A percentile compares a stretch with the other conserved stretches of the same genome.
Evolutionary conservation across 2,113 vertebrate genomes (phyloP).

Genomic region (Apteryx mantelli): DNA sequence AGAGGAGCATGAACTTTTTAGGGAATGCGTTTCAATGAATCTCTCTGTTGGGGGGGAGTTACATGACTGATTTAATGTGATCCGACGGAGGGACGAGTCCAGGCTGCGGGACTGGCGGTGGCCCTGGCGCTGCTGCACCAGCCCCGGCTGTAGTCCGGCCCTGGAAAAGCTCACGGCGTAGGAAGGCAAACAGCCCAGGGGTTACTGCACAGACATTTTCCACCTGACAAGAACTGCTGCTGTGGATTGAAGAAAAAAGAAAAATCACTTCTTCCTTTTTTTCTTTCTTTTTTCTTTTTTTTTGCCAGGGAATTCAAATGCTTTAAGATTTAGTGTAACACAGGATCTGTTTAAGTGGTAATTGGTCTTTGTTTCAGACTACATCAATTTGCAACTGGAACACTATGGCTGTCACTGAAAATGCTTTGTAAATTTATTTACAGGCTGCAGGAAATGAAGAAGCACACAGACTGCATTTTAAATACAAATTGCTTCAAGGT

Average conservation of each 20-base stretch:
- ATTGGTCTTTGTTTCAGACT: conserved; percentile 61
- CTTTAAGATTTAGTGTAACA: conserved; percentile 57
- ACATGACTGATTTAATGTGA: accelerated
- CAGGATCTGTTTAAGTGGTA: conserved; percentile 46
- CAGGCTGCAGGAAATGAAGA: conserved; percentile 50
- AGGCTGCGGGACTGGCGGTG: not conserved
- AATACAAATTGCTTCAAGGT: conserved; percentile 69
- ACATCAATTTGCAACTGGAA: conserved; percentile 59
- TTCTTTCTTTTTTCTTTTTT: conserved; percentile 9
- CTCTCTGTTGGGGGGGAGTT: not conserved
- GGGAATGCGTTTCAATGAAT: accelerated
- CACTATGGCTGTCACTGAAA: conserved; percentile 31
- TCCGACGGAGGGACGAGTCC: not conserved
- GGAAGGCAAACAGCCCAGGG: not conserved
- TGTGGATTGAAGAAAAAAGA: not conserved
- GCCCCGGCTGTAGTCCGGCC: not conserved
- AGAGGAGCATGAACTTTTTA: not conserved
- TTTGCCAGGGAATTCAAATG: conserved; percentile 45
- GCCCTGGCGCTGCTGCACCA: too few relatives aligned
- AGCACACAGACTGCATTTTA: conserved; percentile 34
- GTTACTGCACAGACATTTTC: not conserved
- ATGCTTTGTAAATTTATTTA: conserved; percentile 65
- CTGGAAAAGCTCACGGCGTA: accelerated
- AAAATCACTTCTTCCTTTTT: not conserved
- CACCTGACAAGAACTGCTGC: not conserved